Conservation (phyloP, 2,888 invertebrate genomes). For the Agrotis ipsilon region DNA sequence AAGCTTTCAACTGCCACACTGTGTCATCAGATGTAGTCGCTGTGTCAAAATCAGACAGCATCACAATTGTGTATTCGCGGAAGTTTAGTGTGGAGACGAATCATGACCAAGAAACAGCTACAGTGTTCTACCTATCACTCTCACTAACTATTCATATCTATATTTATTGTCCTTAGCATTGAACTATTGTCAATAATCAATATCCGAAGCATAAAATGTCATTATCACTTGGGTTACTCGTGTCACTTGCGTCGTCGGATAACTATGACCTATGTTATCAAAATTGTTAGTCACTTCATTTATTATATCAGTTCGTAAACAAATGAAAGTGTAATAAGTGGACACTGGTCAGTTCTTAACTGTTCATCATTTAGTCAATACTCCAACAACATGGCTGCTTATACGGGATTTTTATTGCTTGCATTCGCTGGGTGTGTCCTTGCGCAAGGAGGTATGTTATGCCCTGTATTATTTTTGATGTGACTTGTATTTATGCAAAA, state of each 20-base stretch:
- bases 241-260: too few relatives aligned
- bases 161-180: background rate
- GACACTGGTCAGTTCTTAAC: conserved; percentile 27
- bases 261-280: conserved; percentile 72
- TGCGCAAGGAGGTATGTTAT: conserved; percentile 40
- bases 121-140: background rate
- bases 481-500: too few relatives aligned
- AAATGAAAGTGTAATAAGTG: conserved; percentile 51
- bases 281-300: conserved; percentile 61
- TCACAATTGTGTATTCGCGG: too few relatives aligned
- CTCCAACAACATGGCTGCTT: conserved; percentile 39
- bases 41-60: too few relatives aligned
- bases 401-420: conserved; percentile 37
- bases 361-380: conserved; percentile 19
- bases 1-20: too few relatives aligned
- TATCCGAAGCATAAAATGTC: conserved; percentile 8
- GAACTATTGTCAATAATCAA: conserved; percentile 16
- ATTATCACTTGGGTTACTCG: background rate
- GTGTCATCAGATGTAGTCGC: too few relatives aligned
- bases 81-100: too few relatives aligned
- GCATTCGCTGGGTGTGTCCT: conserved; percentile 45
- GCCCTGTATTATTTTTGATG: background rate
- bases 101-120: too few relatives aligned
- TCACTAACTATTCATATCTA: too few relatives aligned
- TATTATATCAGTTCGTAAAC: conserved; percentile 44